phyloP scores from a whole-genome alignment of 2,888 invertebrate genomes.

The Xanthorhoe designata region DNA sequence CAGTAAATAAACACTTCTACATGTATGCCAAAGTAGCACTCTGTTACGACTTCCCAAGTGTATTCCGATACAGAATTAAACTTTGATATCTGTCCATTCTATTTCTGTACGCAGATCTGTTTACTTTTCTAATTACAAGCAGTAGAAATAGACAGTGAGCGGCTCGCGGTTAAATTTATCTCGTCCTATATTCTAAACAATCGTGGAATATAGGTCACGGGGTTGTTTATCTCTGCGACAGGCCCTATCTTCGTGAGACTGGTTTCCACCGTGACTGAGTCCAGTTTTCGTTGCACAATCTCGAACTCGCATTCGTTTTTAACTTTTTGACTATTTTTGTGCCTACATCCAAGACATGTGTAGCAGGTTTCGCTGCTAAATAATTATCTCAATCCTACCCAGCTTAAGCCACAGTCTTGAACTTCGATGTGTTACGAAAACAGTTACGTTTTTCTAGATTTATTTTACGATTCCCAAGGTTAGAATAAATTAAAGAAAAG shows the following conservation, averaged over 20 bases:
- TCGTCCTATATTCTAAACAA: constrained; percentile 74
- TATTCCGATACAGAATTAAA: constrained; percentile 37
- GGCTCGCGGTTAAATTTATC: constrained; percentile 76
- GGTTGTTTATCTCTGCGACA: constrained; percentile 54
- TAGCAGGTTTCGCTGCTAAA: background rate
- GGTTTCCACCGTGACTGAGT: constrained; percentile 14
- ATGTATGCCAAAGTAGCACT: background rate
- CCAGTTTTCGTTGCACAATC: constrained; percentile 21
- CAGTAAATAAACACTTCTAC: background rate
- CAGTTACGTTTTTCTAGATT: too few species aligned
- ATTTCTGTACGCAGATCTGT: constrained; percentile 64
- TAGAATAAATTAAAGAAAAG: too few species aligned
- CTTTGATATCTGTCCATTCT: constrained; percentile 56
- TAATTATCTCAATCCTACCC: background rate
- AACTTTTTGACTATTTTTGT: background rate
- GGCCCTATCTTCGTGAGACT: constrained; percentile 38
- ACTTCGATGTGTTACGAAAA: too few species aligned
- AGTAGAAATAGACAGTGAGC: constrained; percentile 68
- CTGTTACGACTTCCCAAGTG: constrained; percentile 17
- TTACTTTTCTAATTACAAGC: constrained; percentile 75
- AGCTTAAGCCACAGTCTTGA: too few species aligned
- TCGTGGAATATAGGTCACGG: constrained; percentile 71
- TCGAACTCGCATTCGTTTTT: constrained; percentile 4
- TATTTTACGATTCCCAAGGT: too few species aligned
- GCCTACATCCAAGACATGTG: background rate